Percentiles rank a stretch among this genome's conserved stretches.
These are phyloP conservation scores for Carcharodon carcharias DNA, from an alignment of 2,797 vertebrate species.

Conservation along the genomic window DNA sequence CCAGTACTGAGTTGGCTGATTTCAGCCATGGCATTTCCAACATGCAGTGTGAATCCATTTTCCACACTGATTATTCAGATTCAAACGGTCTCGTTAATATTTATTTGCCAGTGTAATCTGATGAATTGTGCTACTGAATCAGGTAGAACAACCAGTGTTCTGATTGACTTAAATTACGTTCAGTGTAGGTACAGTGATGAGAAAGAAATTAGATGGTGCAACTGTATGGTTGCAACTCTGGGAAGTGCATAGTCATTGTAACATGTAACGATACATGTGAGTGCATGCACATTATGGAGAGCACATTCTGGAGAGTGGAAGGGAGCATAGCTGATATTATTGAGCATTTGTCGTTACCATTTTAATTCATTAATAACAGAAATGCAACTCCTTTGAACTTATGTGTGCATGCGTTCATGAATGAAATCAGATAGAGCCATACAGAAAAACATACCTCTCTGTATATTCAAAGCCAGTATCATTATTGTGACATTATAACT, in stretches of 20 bases:
- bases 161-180: not conserved
- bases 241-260: not conserved
- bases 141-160: not conserved
- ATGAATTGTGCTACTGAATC: not conserved
- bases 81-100: slow-evolving; percentile 10
- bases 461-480: not conserved
- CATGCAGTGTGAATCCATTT: not conserved
- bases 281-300: not conserved
- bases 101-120: not conserved
- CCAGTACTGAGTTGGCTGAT: not conserved
- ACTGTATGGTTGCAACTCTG: not conserved
- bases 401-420: not conserved
- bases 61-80: slow-evolving; percentile 3
- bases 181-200: not conserved
- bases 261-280: not conserved
- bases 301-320: not conserved
- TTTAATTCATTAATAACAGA: not conserved
- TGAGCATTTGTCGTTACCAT: not conserved
- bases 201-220: not conserved
- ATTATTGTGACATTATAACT: not conserved
- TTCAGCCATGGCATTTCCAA: not conserved
- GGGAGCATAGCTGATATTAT: not conserved
- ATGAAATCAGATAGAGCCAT: not conserved
- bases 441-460: not conserved
- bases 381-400: not conserved